Evolutionary conservation across 2,113 vertebrate genomes (phyloP).

Genomic region (Ciconia boyciana): DNA sequence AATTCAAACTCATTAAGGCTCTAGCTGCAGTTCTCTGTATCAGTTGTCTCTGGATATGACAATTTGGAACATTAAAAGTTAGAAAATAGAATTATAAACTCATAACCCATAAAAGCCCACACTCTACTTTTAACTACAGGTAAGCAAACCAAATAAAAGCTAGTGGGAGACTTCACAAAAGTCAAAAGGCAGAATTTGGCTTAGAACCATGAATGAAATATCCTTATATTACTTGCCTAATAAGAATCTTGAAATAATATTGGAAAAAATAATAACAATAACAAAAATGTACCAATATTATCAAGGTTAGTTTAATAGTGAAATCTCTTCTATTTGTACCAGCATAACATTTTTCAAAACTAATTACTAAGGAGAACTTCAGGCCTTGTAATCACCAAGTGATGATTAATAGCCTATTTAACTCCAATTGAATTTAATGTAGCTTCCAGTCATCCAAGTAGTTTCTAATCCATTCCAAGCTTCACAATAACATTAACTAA

Average conservation of each 20-base stretch:
- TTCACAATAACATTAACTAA: background rate
- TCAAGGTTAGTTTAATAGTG: background rate
- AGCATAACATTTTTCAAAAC: background rate
- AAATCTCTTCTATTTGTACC: background rate
- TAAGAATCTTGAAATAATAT: background rate
- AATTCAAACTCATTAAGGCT: background rate
- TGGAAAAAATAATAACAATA: background rate
- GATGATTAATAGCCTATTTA: slow-evolving; percentile 5
- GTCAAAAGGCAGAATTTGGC: background rate
- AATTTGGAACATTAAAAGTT: background rate
- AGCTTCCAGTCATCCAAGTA: background rate
- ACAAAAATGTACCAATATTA: background rate
- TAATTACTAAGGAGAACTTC: background rate
- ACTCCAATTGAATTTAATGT: background rate
- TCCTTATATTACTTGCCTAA: background rate
- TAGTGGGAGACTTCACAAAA: background rate
- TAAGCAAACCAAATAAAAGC: background rate
- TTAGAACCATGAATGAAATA: background rate
- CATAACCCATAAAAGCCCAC: background rate
- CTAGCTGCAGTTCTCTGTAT: background rate
- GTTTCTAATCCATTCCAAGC: background rate
- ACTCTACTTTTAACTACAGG: background rate
- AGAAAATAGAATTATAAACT: background rate
- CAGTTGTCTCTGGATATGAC: background rate
- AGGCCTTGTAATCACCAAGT: background rate